phyloP scores from a whole-genome alignment of 1,140 invertebrate genomes.

The Schmidtea mediterranea region DNA sequence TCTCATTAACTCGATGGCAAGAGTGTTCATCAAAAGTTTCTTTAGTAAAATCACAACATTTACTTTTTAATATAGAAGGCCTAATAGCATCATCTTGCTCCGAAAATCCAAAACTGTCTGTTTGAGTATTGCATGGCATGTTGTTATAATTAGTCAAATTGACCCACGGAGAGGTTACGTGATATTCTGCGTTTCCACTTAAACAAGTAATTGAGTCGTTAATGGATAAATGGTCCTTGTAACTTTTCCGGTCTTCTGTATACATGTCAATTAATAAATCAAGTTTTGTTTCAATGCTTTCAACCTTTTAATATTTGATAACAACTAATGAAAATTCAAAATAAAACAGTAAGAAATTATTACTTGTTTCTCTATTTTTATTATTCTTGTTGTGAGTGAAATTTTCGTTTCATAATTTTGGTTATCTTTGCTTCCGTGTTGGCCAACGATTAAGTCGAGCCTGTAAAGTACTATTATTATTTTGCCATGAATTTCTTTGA shows the following conservation, averaged over 20 bases:
- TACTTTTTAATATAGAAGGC: no score
- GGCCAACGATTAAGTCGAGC: slow-evolving; percentile 71
- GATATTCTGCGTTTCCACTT: slow-evolving; percentile 11
- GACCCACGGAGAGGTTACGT: slow-evolving; percentile 6
- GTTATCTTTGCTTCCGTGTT: slow-evolving; percentile 64
- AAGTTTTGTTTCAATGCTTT: slow-evolving; percentile 62
- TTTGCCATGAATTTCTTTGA: background rate
- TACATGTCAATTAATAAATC: slow-evolving; percentile 71
- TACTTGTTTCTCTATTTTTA: slow-evolving; percentile 78
- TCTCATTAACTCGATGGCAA: no score
- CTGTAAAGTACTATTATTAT: slow-evolving; percentile 36
- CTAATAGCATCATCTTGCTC: no score
- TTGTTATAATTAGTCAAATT: slow-evolving; percentile 2
- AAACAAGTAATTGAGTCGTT: slow-evolving; percentile 25
- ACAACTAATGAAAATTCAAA: background rate
- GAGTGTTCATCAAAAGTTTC: no score
- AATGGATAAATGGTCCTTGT: slow-evolving; percentile 28
- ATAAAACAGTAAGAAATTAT: slow-evolving; percentile 9
- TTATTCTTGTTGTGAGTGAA: slow-evolving; percentile 60
- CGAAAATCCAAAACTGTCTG: no score
- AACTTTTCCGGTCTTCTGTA: slow-evolving; percentile 43
- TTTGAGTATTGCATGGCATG: background rate
- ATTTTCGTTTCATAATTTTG: slow-evolving; percentile 77
- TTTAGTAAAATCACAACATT: no score
- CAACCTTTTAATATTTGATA: slow-evolving; percentile 36